Conservation (phyloP, 2,797 vertebrate species). For the Falco cherrug region DNA sequence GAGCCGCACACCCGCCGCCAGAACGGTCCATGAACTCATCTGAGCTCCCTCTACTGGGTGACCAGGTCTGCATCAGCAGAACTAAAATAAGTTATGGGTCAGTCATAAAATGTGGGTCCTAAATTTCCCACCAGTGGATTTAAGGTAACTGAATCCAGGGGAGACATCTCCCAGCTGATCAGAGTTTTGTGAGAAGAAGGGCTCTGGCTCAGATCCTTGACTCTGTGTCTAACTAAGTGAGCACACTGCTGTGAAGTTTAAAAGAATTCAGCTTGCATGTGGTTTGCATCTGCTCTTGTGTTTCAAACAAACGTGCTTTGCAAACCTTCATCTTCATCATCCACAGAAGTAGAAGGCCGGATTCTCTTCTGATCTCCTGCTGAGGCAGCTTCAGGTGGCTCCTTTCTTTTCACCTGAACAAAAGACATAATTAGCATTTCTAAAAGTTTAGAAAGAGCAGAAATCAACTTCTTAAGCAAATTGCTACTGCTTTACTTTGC, state of each 20-base stretch:
- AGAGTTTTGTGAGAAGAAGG: background rate
- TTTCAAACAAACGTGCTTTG: slow-evolving; percentile 32
- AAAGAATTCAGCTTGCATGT: slow-evolving; percentile 20
- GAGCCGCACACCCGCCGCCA: background rate
- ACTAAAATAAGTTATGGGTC: background rate
- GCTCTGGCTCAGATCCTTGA: slow-evolving; percentile 17
- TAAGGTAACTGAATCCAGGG: slow-evolving; percentile 3
- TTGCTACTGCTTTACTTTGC: slow-evolving; percentile 1
- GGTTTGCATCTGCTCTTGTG: slow-evolving; percentile 11
- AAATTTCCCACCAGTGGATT: background rate
- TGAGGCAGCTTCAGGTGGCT: slow-evolving; percentile 88
- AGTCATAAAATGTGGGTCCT: background rate
- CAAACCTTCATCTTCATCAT: slow-evolving; percentile 96
- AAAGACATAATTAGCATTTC: slow-evolving; percentile 64
- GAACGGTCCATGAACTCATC: background rate
- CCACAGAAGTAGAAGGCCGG: slow-evolving; percentile 89
- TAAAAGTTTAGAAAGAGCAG: slow-evolving; percentile 34
- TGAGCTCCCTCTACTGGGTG: slow-evolving; percentile 53
- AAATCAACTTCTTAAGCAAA: slow-evolving; percentile 59
- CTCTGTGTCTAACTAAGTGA: background rate
- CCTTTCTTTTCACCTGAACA: slow-evolving; percentile 94
- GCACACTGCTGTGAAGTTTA: slow-evolving; percentile 20
- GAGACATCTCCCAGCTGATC: background rate
- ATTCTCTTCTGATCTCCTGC: slow-evolving; percentile 91
- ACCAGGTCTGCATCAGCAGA: background rate